A percentile compares a stretch with the other conserved stretches of the same genome.
phyloP scores from a whole-genome alignment of 2,797 vertebrate species.

The Emydoidea blandingii region DNA sequence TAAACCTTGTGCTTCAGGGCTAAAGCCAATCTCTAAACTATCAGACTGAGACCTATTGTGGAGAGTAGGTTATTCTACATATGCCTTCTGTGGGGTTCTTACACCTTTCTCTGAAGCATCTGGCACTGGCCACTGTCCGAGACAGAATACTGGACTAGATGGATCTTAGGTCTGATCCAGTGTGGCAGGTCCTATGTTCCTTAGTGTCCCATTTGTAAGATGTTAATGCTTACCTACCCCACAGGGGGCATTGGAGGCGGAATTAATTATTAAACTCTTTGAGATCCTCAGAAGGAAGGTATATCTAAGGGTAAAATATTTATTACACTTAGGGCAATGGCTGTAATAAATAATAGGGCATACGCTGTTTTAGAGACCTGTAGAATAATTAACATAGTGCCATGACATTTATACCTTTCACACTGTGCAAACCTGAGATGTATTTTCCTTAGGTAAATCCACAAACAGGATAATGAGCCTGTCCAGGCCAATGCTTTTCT shows the following conservation, averaged over 20 bases:
- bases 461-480: neutral
- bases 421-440: neutral
- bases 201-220: neutral
- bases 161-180: neutral
- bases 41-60: neutral
- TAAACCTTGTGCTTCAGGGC: neutral
- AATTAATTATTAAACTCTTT: neutral
- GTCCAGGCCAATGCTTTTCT: neutral
- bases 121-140: neutral
- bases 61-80: neutral
- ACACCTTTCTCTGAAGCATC: neutral
- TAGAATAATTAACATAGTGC: neutral
- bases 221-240: neutral
- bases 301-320: neutral
- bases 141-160: neutral
- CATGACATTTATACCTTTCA: neutral
- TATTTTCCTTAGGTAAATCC: neutral
- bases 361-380: neutral
- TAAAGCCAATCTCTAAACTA: neutral
- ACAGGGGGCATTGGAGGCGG: neutral
- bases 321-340: no score
- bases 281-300: neutral
- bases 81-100: neutral
- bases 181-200: neutral
- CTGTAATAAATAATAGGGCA: neutral